Base-by-base conservation (phyloP, 2,797 vertebrate species). In the Ataeniobius toweri region DNA sequence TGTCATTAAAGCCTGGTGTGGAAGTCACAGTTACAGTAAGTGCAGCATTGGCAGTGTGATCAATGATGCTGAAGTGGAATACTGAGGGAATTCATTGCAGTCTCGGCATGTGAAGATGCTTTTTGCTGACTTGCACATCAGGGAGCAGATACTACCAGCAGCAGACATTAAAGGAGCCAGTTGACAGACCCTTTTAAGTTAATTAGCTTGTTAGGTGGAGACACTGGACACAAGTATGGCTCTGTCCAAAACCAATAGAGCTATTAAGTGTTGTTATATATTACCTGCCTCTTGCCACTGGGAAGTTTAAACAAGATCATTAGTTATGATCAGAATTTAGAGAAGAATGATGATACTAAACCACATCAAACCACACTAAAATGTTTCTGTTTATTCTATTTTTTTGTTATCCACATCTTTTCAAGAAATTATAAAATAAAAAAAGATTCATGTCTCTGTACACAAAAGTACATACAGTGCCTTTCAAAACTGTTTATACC, bases 151-250 rank as follows among this genome's bases (percentile, higher is more conserved):
- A 76, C 69, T 41, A 89, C 81, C 85, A 79, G 75, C 78, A 79
- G 78, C 84, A 77, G 75, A 85, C 78, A 75, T 87, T 69, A 73
- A 82, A 87, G 82, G 89, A 90, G 87, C 85, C 83, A 77, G 86
- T 86, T 89, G 91, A 94, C 88, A 85, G 87, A 92, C 87, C 80
- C 89, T 91, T 87, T 94, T 94, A 90, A 90, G 80, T 84, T 90
- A 91, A 93, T 94, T 89, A 88, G 86, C 87, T 90, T 91, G 88
- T 92, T 91, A 91, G 88, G 83, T 89, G 84, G 86, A 87, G 89
- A 86, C 86, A 83, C 80, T 5, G 16, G 74, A 88, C 88, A 89
- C 79, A 82, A 81, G 46, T 28, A 24, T 7, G 44, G 31, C 73
- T 77, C 72, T 53, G 88, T 92, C 85, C 83, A 90, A 92, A 91